Percentiles rank a stretch among this genome's conserved stretches.
These are phyloP conservation scores for Trichogramma pretiosum DNA, from an alignment of 1,140 invertebrate species.

Conservation along the genomic window DNA sequence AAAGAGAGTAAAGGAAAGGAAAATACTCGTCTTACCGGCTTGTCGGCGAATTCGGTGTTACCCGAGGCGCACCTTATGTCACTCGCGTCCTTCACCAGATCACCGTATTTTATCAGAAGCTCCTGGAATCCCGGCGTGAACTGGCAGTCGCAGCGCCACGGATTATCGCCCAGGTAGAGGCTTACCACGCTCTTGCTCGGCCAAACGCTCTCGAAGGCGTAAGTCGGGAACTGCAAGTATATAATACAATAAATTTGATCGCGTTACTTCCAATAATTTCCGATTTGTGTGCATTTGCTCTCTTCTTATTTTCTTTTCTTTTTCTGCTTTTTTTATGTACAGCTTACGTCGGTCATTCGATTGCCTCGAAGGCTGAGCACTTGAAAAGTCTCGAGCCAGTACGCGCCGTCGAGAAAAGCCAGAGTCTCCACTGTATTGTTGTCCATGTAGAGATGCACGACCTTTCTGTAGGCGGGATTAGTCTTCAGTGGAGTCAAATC, in stretches of 20 bases:
- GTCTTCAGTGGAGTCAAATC: slow-evolving; percentile 54
- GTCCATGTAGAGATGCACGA: slow-evolving; percentile 67
- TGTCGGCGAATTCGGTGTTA: slow-evolving; percentile 51
- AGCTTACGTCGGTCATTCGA: slow-evolving; percentile 59
- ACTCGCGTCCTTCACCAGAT: slow-evolving; percentile 56
- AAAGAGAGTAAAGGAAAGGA: too few relatives aligned
- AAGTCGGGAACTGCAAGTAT: slow-evolving; percentile 54
- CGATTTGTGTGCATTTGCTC: too few relatives aligned
- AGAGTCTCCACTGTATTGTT: slow-evolving; percentile 64
- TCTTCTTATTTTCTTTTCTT: too few relatives aligned
- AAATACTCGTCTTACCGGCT: slow-evolving; percentile 50
- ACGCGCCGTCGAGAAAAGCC: slow-evolving; percentile 61
- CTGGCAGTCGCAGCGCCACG: slow-evolving; percentile 72
- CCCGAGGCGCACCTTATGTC: slow-evolving; percentile 57
- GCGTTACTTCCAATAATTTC: too few relatives aligned
- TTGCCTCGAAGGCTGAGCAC: slow-evolving; percentile 66
- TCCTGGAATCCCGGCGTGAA: slow-evolving; percentile 69
- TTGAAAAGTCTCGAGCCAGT: slow-evolving; percentile 67
- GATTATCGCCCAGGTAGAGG: slow-evolving; percentile 64
- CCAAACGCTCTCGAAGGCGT: slow-evolving; percentile 69
- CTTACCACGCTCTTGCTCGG: slow-evolving; percentile 57
- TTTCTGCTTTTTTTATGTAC: too few relatives aligned
- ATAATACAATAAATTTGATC: too few relatives aligned
- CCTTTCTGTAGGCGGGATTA: slow-evolving; percentile 55
- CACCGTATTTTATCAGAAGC: slow-evolving; percentile 61